Conservation (phyloP, 1,140 invertebrate genomes). For the Copidosoma floridanum region DNA sequence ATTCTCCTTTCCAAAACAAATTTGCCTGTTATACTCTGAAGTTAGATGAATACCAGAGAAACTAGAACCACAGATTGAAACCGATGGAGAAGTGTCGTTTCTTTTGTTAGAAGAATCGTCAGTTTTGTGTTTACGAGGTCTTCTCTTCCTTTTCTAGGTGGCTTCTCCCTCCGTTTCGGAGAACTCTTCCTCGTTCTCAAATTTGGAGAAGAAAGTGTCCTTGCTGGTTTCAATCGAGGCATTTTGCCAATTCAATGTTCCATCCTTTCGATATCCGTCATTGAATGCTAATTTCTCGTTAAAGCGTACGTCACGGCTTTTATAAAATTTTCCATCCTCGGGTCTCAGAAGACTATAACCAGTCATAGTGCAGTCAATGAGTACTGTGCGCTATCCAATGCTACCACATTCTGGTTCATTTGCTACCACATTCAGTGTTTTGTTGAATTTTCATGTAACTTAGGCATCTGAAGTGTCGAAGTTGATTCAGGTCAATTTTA, state of each 20-base stretch:
- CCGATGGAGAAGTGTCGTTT: too few relatives aligned
- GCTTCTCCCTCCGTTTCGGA: slow-evolving; percentile 16
- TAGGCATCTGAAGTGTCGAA: slow-evolving; percentile 28
- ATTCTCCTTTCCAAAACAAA: too few relatives aligned
- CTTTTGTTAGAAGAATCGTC: background rate
- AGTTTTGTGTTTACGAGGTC: slow-evolving; percentile 12
- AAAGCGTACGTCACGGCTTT: slow-evolving; percentile 29
- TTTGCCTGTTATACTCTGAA: too few relatives aligned
- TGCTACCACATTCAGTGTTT: slow-evolving; percentile 5
- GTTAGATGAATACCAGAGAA: too few relatives aligned
- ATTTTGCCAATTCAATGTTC: slow-evolving; percentile 14
- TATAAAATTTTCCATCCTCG: slow-evolving; percentile 15
- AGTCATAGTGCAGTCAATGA: slow-evolving; percentile 27
- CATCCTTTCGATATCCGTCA: slow-evolving; percentile 13
- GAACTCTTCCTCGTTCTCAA: slow-evolving; percentile 3
- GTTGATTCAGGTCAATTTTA: slow-evolving; percentile 22
- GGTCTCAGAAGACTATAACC: slow-evolving; percentile 20
- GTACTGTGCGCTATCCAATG: background rate
- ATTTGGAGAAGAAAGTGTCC: slow-evolving; percentile 15
- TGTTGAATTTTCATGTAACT: slow-evolving; percentile 20
- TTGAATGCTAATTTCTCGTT: slow-evolving; percentile 31
- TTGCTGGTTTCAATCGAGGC: background rate
- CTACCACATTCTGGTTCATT: slow-evolving; percentile 14
- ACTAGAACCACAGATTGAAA: too few relatives aligned
- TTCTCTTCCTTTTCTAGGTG: slow-evolving; percentile 5